Conservation (phyloP, 2,797 vertebrate genomes). For the Pangasius larnaudii region DNA sequence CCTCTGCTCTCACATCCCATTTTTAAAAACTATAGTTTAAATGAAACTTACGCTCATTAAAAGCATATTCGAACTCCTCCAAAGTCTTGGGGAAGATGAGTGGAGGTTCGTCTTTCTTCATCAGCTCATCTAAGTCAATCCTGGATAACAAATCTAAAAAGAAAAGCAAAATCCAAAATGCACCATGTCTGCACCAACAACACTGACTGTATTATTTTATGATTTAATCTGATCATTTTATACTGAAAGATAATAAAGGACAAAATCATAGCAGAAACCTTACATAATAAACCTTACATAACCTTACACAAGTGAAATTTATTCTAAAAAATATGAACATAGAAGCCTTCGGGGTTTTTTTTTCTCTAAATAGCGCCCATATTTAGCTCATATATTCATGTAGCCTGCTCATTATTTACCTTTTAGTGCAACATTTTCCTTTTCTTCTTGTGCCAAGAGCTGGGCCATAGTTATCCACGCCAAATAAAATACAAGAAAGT, state of each 20-base stretch:
- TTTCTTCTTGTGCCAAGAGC: conserved; percentile 87
- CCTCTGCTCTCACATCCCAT: not conserved
- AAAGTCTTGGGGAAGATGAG: conserved; percentile 94
- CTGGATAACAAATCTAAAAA: conserved; percentile 90
- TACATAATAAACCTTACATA: not conserved
- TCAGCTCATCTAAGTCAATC: conserved; percentile 97
- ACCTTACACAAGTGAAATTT: not conserved
- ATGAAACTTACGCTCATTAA: conserved; percentile 90
- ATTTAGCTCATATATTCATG: not conserved
- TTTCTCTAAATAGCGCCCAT: not conserved
- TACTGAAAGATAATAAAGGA: not conserved
- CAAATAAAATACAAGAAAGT: conserved; percentile 72
- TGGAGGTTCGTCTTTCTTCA: conserved; percentile 98
- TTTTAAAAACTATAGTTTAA: not conserved
- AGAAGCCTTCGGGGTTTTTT: not conserved
- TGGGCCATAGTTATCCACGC: conserved; percentile 89
- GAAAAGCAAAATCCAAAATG: not conserved
- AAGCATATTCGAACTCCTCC: conserved; percentile 95
- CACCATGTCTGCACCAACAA: not conserved
- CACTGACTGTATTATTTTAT: not conserved
- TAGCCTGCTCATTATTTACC: conserved; percentile 71
- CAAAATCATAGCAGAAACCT: not conserved
- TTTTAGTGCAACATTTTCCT: conserved; percentile 93
- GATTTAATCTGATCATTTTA: no score
- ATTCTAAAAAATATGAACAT: not conserved